These are phyloP conservation scores for Cyanoramphus novaezelandiae DNA, from an alignment of 2,113 vertebrate genomes.

Conservation along the genomic window DNA sequence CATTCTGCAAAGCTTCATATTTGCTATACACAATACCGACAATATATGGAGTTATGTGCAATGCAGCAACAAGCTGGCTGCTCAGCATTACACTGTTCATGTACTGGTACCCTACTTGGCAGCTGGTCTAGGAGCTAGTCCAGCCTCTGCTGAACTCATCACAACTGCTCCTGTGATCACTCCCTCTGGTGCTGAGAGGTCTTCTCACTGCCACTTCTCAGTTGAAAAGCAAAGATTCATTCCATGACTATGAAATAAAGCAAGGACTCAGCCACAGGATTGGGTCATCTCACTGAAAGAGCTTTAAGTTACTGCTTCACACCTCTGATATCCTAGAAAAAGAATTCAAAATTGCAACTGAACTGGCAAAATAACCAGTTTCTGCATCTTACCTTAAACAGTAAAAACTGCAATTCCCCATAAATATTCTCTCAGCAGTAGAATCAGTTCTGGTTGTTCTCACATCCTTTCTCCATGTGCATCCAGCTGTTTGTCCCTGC, in stretches of 20 bases:
- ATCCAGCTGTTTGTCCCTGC: neutral
- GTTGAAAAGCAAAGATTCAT: neutral
- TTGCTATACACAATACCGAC: accelerated
- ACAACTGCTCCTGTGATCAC: neutral
- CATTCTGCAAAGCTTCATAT: neutral
- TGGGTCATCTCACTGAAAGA: neutral
- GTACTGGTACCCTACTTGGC: accelerated
- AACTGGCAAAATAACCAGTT: neutral
- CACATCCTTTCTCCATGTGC: neutral
- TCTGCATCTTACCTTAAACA: neutral
- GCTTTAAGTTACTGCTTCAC: neutral
- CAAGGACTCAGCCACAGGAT: neutral
- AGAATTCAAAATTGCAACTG: neutral
- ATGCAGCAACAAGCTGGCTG: neutral
- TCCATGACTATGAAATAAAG: neutral
- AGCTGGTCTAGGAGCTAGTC: neutral
- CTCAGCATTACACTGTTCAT: neutral
- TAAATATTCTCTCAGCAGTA: neutral
- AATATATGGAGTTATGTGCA: accelerated
- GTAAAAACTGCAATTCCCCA: neutral
- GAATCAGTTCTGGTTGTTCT: neutral
- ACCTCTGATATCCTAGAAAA: neutral
- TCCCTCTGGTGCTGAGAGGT: neutral
- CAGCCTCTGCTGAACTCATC: neutral
- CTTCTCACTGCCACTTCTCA: neutral